phyloP scores from a whole-genome alignment of 2,888 invertebrate genomes.

The Eilema caniola region DNA sequence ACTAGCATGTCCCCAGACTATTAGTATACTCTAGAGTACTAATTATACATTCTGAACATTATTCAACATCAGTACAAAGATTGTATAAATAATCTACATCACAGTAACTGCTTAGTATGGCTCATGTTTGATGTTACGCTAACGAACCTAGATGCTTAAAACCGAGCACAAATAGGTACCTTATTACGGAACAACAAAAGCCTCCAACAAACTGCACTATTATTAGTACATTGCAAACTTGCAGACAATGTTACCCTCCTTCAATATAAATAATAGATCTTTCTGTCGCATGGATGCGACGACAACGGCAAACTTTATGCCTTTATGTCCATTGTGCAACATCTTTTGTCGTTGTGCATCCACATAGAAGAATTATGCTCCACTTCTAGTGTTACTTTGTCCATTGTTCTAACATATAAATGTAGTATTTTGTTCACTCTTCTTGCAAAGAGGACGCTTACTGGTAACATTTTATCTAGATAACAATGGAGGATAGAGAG shows the following conservation, averaged over 20 bases:
- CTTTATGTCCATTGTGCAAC: constrained; percentile 50
- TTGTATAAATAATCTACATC: not conserved
- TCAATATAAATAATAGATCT: constrained; percentile 56
- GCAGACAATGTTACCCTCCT: constrained; percentile 37
- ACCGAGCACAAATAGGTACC: constrained; percentile 3
- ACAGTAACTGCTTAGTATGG: not conserved
- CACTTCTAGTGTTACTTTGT: constrained; percentile 24
- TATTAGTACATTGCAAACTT: constrained; percentile 45
- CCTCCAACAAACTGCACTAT: constrained; percentile 38
- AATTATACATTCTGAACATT: not conserved
- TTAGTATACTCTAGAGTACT: not conserved
- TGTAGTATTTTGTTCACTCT: constrained; percentile 6
- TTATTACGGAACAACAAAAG: constrained; percentile 29
- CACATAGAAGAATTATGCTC: constrained; percentile 40
- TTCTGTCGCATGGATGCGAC: constrained; percentile 28
- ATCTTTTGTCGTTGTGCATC: constrained; percentile 56
- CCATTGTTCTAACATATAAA: constrained; percentile 30
- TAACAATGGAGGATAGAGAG: not conserved
- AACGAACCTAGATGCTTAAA: constrained; percentile 9
- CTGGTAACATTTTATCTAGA: not conserved
- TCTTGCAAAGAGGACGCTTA: not conserved
- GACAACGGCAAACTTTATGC: constrained; percentile 46
- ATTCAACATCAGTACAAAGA: not conserved
- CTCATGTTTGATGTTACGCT: not conserved
- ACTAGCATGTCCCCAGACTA: too few relatives aligned